Conservation (phyloP, 37 sponge, comb jelly and placozoan species). For the Oopsacas minuta region DNA sequence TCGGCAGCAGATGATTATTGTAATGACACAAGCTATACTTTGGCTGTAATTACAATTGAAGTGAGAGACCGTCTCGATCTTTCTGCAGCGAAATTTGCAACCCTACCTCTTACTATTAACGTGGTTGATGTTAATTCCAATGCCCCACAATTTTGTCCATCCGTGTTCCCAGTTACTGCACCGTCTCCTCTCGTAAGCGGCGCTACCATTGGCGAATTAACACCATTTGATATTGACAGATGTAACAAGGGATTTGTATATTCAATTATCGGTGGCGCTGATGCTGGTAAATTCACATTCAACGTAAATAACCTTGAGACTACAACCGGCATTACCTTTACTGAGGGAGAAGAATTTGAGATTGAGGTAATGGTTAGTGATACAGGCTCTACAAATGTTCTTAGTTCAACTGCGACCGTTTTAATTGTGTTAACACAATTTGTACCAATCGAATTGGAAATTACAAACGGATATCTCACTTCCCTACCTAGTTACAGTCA, state of each 20-base stretch:
- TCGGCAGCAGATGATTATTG: background rate
- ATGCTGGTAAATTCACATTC: background rate
- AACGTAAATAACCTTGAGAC: background rate
- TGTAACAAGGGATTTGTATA: background rate
- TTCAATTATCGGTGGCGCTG: background rate
- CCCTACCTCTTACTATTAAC: background rate
- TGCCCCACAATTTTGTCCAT: background rate
- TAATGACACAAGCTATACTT: background rate
- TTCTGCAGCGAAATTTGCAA: background rate
- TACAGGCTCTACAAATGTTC: background rate
- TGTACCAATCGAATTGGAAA: background rate
- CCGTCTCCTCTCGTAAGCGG: background rate
- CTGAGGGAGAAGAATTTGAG: background rate
- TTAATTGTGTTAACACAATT: background rate
- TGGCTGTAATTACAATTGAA: background rate
- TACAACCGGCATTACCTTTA: background rate
- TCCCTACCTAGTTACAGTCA: background rate
- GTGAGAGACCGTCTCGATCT: background rate
- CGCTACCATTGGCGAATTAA: background rate
- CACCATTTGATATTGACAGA: background rate
- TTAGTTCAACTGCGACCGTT: background rate
- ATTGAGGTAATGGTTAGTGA: background rate
- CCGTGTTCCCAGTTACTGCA: background rate
- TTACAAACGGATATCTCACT: background rate
- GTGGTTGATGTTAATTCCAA: background rate